These are phyloP conservation scores for Mico argentatus DNA, from an alignment of 2,797 vertebrate species.

Conservation along the genomic window DNA sequence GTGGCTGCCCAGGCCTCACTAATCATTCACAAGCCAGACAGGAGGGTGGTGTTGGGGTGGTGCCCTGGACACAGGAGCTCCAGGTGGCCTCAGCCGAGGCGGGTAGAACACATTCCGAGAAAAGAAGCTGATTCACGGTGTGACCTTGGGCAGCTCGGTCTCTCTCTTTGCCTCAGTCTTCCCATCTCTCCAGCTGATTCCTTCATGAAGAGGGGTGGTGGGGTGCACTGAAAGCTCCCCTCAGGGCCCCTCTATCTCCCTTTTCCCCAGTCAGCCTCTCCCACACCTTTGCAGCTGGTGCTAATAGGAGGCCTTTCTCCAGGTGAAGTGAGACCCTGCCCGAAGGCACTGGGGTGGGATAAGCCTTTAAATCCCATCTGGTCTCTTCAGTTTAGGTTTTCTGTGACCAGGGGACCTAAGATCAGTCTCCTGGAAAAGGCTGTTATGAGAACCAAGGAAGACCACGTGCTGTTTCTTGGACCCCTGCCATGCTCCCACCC, in stretches of 20 bases:
- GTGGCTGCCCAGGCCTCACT: slow-evolving; percentile 63
- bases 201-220: neutral
- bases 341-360: rapidly evolving
- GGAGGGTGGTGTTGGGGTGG: neutral
- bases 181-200: neutral
- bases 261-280: no score
- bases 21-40: slow-evolving; percentile 78
- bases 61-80: neutral
- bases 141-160: slow-evolving; percentile 2
- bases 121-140: neutral
- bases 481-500: neutral
- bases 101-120: neutral
- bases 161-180: neutral
- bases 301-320: neutral
- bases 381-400: neutral
- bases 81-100: neutral
- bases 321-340: neutral
- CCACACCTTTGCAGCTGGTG: neutral
- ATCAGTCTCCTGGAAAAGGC: neutral
- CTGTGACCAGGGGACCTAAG: neutral
- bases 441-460: neutral
- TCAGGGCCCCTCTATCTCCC: neutral
- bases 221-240: neutral
- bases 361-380: neutral
- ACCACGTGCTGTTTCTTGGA: no score